Conservation (phyloP, 2,797 vertebrate species). For the Hyperoplus lanceolatus region DNA sequence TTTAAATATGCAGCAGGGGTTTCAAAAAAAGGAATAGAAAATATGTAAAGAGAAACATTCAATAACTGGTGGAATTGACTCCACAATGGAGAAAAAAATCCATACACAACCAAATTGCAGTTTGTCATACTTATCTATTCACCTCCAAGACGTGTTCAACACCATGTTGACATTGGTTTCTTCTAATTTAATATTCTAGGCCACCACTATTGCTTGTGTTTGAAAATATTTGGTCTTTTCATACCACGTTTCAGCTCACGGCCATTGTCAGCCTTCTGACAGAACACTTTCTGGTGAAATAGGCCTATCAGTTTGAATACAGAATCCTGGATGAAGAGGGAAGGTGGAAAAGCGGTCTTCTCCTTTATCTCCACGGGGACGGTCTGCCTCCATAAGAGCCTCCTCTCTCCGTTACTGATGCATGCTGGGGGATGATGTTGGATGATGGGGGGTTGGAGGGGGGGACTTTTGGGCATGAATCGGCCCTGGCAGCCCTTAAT, state of each 20-base stretch:
- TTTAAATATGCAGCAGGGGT: no score
- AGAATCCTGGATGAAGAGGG: not conserved
- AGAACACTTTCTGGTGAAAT: not conserved
- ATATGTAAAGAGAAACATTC: no score
- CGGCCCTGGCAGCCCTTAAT: constrained; percentile 80
- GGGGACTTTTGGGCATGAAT: constrained; percentile 63
- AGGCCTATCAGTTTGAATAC: not conserved
- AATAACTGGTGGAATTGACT: no score
- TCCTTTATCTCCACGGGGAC: constrained; percentile 38
- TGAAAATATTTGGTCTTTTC: not conserved
- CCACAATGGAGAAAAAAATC: no score
- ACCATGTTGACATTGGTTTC: no score
- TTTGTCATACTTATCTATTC: no score
- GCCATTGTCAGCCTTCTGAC: not conserved
- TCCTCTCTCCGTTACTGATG: constrained; percentile 37
- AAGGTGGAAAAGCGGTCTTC: constrained; percentile 5
- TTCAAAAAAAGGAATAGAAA: no score
- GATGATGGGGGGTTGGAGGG: not conserved
- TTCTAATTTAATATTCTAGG: not conserved
- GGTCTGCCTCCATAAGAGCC: constrained; percentile 14
- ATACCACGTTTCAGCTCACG: not conserved
- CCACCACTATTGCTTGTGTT: not conserved
- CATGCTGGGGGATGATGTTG: constrained; percentile 50
- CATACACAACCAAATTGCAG: no score
- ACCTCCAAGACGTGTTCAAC: no score